Evolutionary conservation across 1,140 invertebrate species (phyloP), one percentile per base, ranked within the genome.

Genomic region (Cydia pomonella): DNA sequence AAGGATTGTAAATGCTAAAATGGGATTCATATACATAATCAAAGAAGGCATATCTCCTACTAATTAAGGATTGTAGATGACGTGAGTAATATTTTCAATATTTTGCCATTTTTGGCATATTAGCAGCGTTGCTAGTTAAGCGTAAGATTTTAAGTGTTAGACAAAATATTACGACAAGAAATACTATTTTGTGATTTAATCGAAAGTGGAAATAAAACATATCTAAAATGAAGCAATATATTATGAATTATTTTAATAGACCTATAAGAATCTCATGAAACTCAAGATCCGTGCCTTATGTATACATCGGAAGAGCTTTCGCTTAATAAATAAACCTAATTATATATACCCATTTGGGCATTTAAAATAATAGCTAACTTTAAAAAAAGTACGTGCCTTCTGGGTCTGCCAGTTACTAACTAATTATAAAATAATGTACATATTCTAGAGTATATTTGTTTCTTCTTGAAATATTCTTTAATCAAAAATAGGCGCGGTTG

Each of bases 371-470:
- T 50, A 1, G 16, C n/a, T 13, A 71, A 71, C 38, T 71, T 53
- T 47, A 38, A 64, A 76, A n/a, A 50, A 23, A n/a, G 41, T 21
- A 79, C 73, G 82, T 88, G 86, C 85, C 86, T 86, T 89, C 82
- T 82, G 77, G 85, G 85, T 87, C 87, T 90, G 87, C 87, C 89
- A 91, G 84, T 86, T 88, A 87, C 84, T 88, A 87, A 86, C 79
- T 82, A 84, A 82, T 59, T 64, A 44, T 38, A 53, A 81, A 83
- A 84, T 87, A 90, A 89, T 89, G 85, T 89, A 89, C 84, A 88
- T 87, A 82, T 74, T 75, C 71, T 79, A 79, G 59, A 79, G 59
- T 18, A 73, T 76, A 27, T 47, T 71, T 77, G 81, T 83, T 85
- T 84, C 83, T 88, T 84, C 87, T 85, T 82, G 83, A 82, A 86